These are phyloP conservation scores for Pandion haliaetus DNA, from an alignment of 2,113 vertebrate species.

Conservation along the genomic window DNA sequence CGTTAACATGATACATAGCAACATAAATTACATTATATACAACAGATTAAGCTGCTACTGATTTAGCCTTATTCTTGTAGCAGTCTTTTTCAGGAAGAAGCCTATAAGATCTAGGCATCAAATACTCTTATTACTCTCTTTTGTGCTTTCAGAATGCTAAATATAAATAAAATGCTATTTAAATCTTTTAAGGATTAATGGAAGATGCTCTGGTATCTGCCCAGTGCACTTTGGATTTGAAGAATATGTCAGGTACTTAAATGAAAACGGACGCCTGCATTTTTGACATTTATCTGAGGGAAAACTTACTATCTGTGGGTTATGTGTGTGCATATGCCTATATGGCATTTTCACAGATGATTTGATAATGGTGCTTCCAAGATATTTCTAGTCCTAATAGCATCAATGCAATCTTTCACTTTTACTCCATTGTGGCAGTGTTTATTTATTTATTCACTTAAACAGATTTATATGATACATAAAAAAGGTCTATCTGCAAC, in stretches of 20 bases:
- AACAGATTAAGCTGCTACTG: constrained; percentile 34
- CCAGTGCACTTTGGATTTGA: neutral
- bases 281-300: neutral
- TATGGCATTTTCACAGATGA: neutral
- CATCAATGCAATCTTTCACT: neutral
- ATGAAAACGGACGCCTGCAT: neutral
- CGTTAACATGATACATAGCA: constrained; percentile 51
- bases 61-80: constrained; percentile 13
- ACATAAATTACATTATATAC: constrained; percentile 50
- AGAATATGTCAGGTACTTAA: neutral
- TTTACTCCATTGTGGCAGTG: neutral
- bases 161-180: neutral
- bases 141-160: neutral
- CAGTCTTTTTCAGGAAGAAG: constrained; percentile 6
- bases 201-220: neutral
- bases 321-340: neutral
- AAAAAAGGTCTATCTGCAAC: neutral
- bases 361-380: neutral
- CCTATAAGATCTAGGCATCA: neutral
- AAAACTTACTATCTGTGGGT: neutral
- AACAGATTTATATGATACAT: neutral
- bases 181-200: neutral
- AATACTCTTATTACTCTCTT: neutral
- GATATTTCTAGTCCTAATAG: neutral
- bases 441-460: constrained; percentile 43